Percentiles rank a stretch among this genome's conserved stretches.
Conservation (phyloP, 1,140 invertebrate genomes). For the Papilio helenus region DNA sequence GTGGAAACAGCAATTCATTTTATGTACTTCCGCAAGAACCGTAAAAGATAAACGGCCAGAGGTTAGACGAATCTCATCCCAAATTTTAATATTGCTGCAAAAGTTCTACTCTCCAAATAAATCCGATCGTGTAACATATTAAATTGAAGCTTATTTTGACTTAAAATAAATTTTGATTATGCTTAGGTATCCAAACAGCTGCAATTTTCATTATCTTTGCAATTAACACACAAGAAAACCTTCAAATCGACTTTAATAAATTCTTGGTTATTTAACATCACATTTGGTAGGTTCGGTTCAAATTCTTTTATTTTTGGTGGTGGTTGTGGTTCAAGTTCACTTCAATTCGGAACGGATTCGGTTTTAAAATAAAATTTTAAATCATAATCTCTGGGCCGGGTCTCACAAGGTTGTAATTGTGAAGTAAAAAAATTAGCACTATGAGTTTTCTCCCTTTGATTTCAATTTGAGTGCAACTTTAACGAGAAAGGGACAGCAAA, state of each 20-base stretch:
- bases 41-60: conserved; percentile 69
- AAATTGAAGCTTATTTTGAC: not conserved
- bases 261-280: too few species aligned
- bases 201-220: not conserved
- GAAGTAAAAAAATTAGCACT: conserved; percentile 22
- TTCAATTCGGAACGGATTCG: too few species aligned
- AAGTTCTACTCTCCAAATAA: not conserved
- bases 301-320: too few species aligned
- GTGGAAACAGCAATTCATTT: conserved; percentile 63
- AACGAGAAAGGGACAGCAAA: not conserved
- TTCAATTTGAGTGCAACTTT: not conserved
- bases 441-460: not conserved
- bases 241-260: not conserved
- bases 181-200: not conserved
- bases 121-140: not conserved
- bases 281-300: too few species aligned
- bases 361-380: too few species aligned
- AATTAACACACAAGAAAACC: not conserved
- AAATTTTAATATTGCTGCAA: conserved; percentile 54
- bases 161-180: not conserved
- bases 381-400: too few species aligned
- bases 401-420: not conserved
- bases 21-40: conserved; percentile 63
- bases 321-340: too few species aligned
- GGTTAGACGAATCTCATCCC: conserved; percentile 48